These are phyloP conservation scores for Trichomycterus rosablanca DNA, from an alignment of 2,113 vertebrate species.

Conservation along the genomic window DNA sequence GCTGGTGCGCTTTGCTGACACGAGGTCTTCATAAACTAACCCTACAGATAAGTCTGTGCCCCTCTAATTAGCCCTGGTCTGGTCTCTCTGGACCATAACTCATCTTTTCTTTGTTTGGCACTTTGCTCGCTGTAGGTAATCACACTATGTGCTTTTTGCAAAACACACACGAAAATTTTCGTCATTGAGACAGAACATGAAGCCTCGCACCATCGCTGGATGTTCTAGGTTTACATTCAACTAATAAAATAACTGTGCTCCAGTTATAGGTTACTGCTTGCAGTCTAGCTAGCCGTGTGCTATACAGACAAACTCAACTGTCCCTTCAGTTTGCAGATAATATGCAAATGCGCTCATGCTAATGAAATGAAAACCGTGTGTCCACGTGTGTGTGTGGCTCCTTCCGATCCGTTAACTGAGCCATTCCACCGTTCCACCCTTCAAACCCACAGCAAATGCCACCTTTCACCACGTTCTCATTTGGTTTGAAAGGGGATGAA, in stretches of 20 bases:
- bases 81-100: slow-evolving; percentile 54
- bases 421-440: neutral
- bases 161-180: too few relatives aligned
- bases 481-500: too few relatives aligned
- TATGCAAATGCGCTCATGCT: slow-evolving; percentile 40
- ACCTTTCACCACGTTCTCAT: too few relatives aligned
- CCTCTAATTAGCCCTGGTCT: slow-evolving; percentile 65
- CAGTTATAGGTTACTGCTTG: too few relatives aligned
- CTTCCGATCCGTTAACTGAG: slow-evolving; percentile 30
- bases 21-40: slow-evolving; percentile 13
- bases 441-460: too few relatives aligned
- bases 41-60: slow-evolving; percentile 17
- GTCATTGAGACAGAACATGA: too few relatives aligned
- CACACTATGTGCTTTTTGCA: too few relatives aligned
- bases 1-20: slow-evolving; percentile 61
- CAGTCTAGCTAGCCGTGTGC: slow-evolving; percentile 5
- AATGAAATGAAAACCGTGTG: slow-evolving; percentile 29
- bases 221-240: too few relatives aligned
- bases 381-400: slow-evolving; percentile 6
- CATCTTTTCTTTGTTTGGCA: slow-evolving; percentile 3
- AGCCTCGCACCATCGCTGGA: too few relatives aligned
- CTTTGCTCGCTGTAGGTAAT: neutral
- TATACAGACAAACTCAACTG: slow-evolving; percentile 11
- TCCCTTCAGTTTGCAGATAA: slow-evolving; percentile 23
- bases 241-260: too few relatives aligned